Percentiles rank a stretch among this genome's conserved stretches.
Evolutionary conservation across 2,888 invertebrate species (phyloP).

Genomic region (Leucophenga montana): DNA sequence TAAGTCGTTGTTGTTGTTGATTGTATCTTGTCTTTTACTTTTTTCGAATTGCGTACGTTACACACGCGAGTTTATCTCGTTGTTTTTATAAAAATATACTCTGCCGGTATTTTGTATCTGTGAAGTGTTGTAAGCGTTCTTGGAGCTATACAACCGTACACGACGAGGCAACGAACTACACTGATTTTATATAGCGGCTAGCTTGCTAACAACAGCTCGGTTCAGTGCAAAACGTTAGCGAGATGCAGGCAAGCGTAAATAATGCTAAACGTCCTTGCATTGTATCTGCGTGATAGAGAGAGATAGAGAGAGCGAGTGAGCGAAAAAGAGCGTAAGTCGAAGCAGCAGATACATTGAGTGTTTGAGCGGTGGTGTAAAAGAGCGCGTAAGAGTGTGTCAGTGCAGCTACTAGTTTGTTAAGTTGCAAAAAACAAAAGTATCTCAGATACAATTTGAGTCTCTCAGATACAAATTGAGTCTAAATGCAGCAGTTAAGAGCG

Average conservation of each 20-base stretch:
- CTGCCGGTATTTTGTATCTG: conserved; percentile 2
- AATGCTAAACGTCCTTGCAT: conserved; percentile 50
- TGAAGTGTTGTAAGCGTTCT: conserved; percentile 7
- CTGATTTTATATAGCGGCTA: conserved; percentile 60
- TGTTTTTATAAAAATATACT: conserved; percentile 11
- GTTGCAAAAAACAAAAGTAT: background rate
- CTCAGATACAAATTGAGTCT: too few relatives aligned
- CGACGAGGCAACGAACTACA: conserved; percentile 70
- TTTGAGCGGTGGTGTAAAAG: background rate
- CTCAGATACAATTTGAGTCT: background rate
- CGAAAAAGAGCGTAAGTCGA: too few relatives aligned
- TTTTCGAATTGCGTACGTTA: background rate
- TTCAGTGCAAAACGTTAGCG: conserved; percentile 39
- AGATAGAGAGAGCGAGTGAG: conserved; percentile 23
- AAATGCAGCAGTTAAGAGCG: background rate
- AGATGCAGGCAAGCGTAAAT: conserved; percentile 58
- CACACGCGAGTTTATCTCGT: conserved; percentile 5
- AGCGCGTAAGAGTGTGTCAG: conserved; percentile 8
- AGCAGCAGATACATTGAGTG: conserved; percentile 11
- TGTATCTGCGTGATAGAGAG: conserved; percentile 17
- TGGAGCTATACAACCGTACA: conserved; percentile 60
- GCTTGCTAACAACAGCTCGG: conserved; percentile 68
- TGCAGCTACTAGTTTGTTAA: conserved; percentile 6
- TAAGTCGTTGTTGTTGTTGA: conserved; percentile 51
- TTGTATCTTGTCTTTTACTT: background rate